Conservation (phyloP, 2,113 vertebrate genomes). For the Cyphomyrus plagiostoma region DNA sequence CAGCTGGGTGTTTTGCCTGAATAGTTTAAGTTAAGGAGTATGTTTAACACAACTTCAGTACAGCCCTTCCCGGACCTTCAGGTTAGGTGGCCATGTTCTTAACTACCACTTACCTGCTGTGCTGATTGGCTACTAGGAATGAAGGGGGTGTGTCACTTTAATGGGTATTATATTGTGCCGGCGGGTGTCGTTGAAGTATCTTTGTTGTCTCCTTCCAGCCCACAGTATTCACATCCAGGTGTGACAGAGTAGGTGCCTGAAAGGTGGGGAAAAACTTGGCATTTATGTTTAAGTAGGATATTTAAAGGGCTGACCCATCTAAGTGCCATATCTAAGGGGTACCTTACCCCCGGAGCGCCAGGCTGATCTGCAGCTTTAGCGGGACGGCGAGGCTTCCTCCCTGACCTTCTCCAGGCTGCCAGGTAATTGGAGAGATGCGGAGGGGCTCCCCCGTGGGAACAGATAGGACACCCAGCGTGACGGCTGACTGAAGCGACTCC, state of each 20-base stretch:
- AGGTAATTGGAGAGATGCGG: slow-evolving; percentile 35
- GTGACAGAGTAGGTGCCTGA: neutral
- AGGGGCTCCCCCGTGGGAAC: slow-evolving; percentile 38
- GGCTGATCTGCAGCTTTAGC: neutral
- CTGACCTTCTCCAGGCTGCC: slow-evolving; percentile 21
- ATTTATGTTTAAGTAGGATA: neutral
- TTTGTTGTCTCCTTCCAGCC: neutral
- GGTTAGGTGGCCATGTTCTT: neutral
- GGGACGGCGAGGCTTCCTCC: neutral
- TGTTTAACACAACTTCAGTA: neutral
- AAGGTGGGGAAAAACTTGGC: neutral
- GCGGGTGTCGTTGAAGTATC: neutral
- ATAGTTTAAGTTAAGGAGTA: neutral
- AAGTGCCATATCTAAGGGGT: neutral
- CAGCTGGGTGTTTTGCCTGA: neutral
- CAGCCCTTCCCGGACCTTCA: neutral
- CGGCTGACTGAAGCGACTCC: slow-evolving; percentile 28
- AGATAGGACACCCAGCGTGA: slow-evolving; percentile 34
- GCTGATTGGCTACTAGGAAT: neutral
- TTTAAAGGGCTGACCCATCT: slow-evolving; percentile 6
- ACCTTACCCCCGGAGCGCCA: neutral
- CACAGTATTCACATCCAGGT: neutral
- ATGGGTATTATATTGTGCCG: neutral
- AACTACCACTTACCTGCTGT: neutral
- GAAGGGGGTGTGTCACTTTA: neutral